These are phyloP conservation scores for Catamblyrhynchus diadema DNA, from an alignment of 2,797 vertebrate genomes.

Conservation along the genomic window DNA sequence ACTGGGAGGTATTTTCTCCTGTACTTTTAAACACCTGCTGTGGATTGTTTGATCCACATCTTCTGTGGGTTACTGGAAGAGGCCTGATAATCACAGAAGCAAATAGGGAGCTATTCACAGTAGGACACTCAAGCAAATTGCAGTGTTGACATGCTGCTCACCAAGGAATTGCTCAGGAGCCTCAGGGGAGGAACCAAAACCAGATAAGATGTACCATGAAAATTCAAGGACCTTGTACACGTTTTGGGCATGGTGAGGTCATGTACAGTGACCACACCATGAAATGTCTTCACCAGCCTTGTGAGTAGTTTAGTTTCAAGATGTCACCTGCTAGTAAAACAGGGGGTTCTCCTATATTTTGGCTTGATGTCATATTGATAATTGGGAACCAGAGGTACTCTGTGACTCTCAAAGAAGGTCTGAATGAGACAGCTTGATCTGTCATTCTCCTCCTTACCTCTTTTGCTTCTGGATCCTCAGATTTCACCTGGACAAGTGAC, in stretches of 20 bases:
- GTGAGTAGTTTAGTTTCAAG: neutral
- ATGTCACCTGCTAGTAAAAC: neutral
- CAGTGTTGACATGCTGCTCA: neutral
- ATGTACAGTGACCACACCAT: neutral
- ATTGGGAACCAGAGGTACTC: neutral
- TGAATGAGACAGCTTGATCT: neutral
- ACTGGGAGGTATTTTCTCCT: neutral
- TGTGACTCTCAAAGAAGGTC: neutral
- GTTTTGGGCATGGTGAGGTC: neutral
- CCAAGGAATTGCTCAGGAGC: neutral
- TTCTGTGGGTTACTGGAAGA: neutral
- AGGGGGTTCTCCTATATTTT: neutral
- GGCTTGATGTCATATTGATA: neutral
- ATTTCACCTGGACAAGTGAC: neutral
- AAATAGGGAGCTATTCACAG: neutral
- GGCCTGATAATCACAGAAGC: neutral
- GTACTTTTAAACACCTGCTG: neutral
- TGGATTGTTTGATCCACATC: neutral
- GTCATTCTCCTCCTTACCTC: neutral
- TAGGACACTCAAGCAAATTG: neutral
- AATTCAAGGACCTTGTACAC: neutral
- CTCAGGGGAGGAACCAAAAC: neutral
- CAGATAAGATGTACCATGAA: neutral
- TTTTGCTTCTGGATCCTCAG: neutral
- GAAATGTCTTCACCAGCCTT: neutral